Percentiles rank a stretch among this genome's conserved stretches.
Conservation (phyloP, 1,140 invertebrate species). For the Drosophila tani region DNA sequence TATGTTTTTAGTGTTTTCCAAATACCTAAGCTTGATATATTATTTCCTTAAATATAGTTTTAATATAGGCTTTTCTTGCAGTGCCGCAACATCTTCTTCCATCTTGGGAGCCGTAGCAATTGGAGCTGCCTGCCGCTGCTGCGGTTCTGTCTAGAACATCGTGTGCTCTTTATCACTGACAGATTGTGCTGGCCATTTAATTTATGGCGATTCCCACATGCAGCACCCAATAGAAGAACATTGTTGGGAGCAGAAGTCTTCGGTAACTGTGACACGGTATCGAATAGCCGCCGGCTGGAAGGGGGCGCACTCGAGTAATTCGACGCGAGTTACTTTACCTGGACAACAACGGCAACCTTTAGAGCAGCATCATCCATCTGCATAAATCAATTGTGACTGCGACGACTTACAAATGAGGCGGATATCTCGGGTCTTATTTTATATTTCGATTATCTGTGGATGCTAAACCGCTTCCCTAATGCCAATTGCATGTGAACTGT, state of each 20-base stretch:
- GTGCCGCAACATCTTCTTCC: conserved; percentile 44
- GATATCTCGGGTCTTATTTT: conserved; percentile 19
- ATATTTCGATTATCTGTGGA: conserved; percentile 4
- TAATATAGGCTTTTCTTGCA: neutral
- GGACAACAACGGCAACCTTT: conserved; percentile 47
- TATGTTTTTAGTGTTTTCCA: no score
- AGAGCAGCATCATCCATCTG: conserved; percentile 49
- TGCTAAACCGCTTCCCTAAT: conserved; percentile 28
- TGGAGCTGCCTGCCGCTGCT: conserved; percentile 32
- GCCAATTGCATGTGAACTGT: conserved; percentile 28
- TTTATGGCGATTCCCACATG: conserved; percentile 59
- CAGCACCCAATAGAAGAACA: conserved; percentile 24
- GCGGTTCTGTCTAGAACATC: conserved; percentile 45
- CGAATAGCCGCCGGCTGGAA: conserved; percentile 23
- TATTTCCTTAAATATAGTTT: no score
- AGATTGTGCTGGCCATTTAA: conserved; percentile 58
- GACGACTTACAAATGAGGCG: conserved; percentile 47
- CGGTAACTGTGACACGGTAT: conserved; percentile 37
- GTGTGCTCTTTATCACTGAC: conserved; percentile 70
- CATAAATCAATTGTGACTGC: conserved; percentile 59
- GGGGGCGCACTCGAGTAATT: conserved; percentile 38
- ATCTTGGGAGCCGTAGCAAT: conserved; percentile 40
- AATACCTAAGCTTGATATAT: neutral
- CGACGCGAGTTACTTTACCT: conserved; percentile 31
- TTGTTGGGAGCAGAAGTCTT: conserved; percentile 4